Evolutionary conservation across 2,888 invertebrate species (phyloP), one percentile per base, ranked within the genome.

Genomic region (Brachylomia viminalis): DNA sequence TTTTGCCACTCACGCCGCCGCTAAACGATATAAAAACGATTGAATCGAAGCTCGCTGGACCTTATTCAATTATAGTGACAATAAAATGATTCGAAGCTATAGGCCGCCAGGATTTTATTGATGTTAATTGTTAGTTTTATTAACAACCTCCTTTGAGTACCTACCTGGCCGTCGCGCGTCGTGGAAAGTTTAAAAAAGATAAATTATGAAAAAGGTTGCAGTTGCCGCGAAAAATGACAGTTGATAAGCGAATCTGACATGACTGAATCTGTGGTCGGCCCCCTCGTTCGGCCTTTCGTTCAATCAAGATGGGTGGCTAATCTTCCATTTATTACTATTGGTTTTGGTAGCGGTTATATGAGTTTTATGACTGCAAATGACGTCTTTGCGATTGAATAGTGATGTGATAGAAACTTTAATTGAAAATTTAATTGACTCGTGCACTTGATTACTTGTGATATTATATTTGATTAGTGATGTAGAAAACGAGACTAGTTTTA

Each of bases 121-220:
- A 92, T 92, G 93, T 92, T 95, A 95, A 96, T 96, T 95, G 94
- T 94, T 92, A 93, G 92, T 93, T 94, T 93, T 94, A 94, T 93
- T 92, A 91, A 91, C 89, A 86, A 86, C 80, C 80, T 88, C 77
- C 86, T 91, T 91, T 91, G 89, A 91, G 82, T 76, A 88, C 84
- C 89, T 76, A 88, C 84, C 89, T 90, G 89, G 86, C 83, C 86
- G 85, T 89, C 92, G 92, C 91, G 89, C 86, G 82, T 88, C 92
- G 91, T 91, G 90, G 27, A 76, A 77, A 64, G 15, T 61, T 54
- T 23, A 58, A 68, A 72, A 59, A 65, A 27, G 42, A 47, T n/a
- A 77, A 65, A 33, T 5, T 69, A 70, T 56, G 38, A 74, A 75
- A 84, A 68, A 71, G 17, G 76, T 64, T 49, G 67, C 70, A 49